These are phyloP conservation scores for Tor tambroides DNA, from an alignment of 2,113 vertebrate species.

Conservation along the genomic window DNA sequence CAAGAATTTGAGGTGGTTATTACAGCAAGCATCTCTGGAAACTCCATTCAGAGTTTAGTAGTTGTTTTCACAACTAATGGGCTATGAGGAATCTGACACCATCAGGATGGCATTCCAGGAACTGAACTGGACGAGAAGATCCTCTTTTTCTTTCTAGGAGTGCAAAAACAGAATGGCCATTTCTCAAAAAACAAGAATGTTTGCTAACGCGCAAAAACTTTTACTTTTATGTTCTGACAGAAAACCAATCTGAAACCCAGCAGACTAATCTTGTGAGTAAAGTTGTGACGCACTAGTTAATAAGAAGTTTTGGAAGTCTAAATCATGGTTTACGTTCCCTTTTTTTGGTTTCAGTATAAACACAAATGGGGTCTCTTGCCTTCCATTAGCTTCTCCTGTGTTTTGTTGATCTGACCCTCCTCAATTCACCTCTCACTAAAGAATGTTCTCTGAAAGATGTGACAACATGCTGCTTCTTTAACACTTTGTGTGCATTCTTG, in stretches of 20 bases:
- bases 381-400: not conserved
- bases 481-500: no score
- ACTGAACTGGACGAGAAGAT: not conserved
- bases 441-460: no score
- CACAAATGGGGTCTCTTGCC: no score
- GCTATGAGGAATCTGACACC: slow-evolving; percentile 8
- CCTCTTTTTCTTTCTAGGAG: not conserved
- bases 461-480: no score
- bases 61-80: slow-evolving; percentile 4
- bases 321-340: not conserved
- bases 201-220: not conserved
- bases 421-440: no score
- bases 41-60: not conserved
- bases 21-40: not conserved
- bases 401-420: not conserved
- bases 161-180: not conserved
- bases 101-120: not conserved
- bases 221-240: not conserved
- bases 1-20: not conserved
- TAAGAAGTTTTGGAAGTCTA: not conserved
- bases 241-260: not conserved
- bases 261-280: no score
- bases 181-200: not conserved
- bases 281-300: not conserved
- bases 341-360: not conserved